Conservation (phyloP, 2,113 vertebrate species). For the Alexandromys fortis region DNA sequence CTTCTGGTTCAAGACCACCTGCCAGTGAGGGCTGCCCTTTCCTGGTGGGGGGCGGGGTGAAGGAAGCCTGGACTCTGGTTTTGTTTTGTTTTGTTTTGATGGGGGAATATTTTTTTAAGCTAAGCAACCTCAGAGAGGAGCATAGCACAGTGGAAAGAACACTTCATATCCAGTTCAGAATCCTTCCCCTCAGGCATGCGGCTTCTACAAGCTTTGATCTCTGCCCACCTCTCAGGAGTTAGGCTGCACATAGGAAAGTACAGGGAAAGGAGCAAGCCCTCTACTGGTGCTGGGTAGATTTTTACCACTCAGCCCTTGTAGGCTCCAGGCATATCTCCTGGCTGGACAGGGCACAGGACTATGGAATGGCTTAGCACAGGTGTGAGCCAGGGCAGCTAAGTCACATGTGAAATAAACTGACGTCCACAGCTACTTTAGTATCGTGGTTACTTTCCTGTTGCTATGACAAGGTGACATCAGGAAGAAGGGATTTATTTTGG, state of each 20-base stretch:
- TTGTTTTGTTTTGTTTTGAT: background rate
- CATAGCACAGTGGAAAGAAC: background rate
- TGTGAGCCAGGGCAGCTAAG: background rate
- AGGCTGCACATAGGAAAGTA: background rate
- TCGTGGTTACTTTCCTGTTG: background rate
- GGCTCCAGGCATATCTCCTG: background rate
- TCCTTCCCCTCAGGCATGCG: background rate
- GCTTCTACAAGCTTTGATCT: background rate
- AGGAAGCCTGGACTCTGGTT: background rate
- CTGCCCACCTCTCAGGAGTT: background rate
- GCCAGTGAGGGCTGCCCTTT: background rate
- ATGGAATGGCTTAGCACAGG: background rate
- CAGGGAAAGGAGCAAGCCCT: background rate
- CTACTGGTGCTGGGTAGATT: background rate
- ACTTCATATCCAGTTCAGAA: background rate
- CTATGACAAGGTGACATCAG: background rate
- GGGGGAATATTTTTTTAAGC: background rate
- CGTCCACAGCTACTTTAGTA: background rate
- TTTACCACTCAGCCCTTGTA: background rate
- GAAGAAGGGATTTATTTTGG: background rate
- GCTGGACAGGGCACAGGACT: background rate
- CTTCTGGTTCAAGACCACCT: background rate
- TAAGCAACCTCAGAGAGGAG: background rate
- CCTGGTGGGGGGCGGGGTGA: background rate
- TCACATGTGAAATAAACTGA: background rate